These are phyloP conservation scores for Hyppa rectilinea DNA, from an alignment of 2,888 invertebrate genomes.

Conservation along the genomic window DNA sequence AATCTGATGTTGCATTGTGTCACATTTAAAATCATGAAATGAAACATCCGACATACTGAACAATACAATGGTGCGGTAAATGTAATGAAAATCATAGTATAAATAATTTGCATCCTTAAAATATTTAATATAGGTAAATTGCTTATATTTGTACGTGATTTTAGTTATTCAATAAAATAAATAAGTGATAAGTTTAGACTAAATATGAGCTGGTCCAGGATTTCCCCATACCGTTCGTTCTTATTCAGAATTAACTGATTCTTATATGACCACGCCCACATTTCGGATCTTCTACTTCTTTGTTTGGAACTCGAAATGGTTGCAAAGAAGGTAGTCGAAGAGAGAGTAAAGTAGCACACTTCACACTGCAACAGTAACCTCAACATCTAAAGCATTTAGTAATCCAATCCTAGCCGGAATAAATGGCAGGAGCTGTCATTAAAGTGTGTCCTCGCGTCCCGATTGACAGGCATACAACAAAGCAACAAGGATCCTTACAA, in stretches of 20 bases:
- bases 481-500: conserved; percentile 48
- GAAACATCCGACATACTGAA: not conserved
- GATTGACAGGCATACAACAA: conserved; percentile 51
- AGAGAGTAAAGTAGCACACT: not conserved
- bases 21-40: conserved; percentile 2
- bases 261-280: conserved; percentile 6
- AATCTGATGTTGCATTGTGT: not conserved
- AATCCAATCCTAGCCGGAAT: not conserved
- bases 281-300: not conserved
- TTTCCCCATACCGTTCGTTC: not conserved
- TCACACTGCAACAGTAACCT: not conserved
- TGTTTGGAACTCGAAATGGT: not conserved
- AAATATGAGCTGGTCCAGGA: not conserved
- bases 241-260: not conserved
- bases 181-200: not conserved
- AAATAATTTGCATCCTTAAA: conserved; percentile 6
- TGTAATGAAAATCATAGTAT: conserved; percentile 10
- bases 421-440: not conserved
- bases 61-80: conserved; percentile 36
- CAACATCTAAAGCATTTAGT: not conserved
- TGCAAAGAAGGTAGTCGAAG: too few species aligned
- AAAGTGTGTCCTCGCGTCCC: conserved; percentile 10
- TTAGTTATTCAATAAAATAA: too few species aligned
- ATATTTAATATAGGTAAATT: conserved; percentile 1
- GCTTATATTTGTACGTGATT: not conserved